Base-by-base conservation (phyloP, 2,888 invertebrate genomes). In the Rhamnusium bicolor region DNA sequence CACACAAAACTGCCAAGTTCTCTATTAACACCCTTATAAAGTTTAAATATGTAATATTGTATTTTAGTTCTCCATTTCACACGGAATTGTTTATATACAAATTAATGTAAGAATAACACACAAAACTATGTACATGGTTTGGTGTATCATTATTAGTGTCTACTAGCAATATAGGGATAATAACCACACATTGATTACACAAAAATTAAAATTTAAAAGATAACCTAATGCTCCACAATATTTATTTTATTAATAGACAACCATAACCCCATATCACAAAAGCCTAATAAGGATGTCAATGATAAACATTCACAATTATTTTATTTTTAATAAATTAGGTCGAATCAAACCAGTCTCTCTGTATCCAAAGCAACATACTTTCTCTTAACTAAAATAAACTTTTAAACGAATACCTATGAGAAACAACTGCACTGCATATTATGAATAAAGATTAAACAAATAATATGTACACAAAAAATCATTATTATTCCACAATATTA, bases 281-380 rank as follows among this genome's bases (percentile, higher is more conserved):
- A 46, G 14, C 53, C 21, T 74, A 74, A 74, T 67, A 62, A 74
- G 74, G 74, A 74, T 74, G 74, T 74, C 69, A 69, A 56, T 74
- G 71, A 69, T 74, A 66, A 66, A 53, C 46, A 46, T 67, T 63
- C 27, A 51, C 49, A 49, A 60, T 62, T n/a, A n/a, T n/a, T n/a
- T 54, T 40, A 51, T 61, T 67, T 40, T 21, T 49, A 49, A 21
- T 24, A 46, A 47, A 47, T 32, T 56, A 14, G 53, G 67, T 67
- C 46, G 40, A 24, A 7, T n/a, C 21, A 24, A 56, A 56, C 40
- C 67, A 19, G 67, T 67, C 24, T 54, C 19, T 54, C 10, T 14
- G 18, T 21, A 47, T 51, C 24, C 4, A 27, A 53, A 51, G 29
- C 47, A 61, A 7, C 60, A 14, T 54, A 18, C 68, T 56, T 56